Conservation (phyloP, 2,797 vertebrate species). For the Siniperca obscura region DNA sequence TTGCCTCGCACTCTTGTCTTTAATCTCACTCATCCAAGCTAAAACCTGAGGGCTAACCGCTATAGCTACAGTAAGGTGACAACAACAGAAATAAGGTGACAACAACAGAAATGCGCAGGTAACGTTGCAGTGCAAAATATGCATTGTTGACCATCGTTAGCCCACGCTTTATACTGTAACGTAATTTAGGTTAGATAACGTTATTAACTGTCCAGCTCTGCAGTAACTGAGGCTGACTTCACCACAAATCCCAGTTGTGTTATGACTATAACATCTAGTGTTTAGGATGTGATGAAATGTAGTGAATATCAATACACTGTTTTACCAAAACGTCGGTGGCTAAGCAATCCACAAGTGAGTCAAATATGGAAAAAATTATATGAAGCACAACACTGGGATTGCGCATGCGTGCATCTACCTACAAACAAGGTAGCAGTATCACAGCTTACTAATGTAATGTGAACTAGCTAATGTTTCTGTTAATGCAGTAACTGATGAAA, state of each 20-base stretch:
- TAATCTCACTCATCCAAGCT: conserved; percentile 36
- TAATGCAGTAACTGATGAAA: neutral
- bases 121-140: too few relatives aligned
- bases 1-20: neutral
- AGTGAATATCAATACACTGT: neutral
- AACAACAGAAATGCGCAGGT: neutral
- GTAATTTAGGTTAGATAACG: neutral
- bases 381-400: neutral
- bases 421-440: neutral
- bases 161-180: neutral
- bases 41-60: neutral
- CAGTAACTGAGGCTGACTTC: neutral
- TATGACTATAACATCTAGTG: rapidly evolving
- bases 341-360: conserved; percentile 30
- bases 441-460: neutral
- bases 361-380: neutral
- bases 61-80: neutral
- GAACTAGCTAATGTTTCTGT: neutral
- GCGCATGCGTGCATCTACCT: conserved; percentile 48
- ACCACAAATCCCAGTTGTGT: neutral
- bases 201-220: neutral
- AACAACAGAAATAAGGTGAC: neutral
- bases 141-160: neutral
- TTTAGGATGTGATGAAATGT: neutral
- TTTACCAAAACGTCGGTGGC: neutral